Evolutionary conservation across 23 tunicate genomes (phyloP).

Genomic region (Oikopleura vanhoeffeni): DNA sequence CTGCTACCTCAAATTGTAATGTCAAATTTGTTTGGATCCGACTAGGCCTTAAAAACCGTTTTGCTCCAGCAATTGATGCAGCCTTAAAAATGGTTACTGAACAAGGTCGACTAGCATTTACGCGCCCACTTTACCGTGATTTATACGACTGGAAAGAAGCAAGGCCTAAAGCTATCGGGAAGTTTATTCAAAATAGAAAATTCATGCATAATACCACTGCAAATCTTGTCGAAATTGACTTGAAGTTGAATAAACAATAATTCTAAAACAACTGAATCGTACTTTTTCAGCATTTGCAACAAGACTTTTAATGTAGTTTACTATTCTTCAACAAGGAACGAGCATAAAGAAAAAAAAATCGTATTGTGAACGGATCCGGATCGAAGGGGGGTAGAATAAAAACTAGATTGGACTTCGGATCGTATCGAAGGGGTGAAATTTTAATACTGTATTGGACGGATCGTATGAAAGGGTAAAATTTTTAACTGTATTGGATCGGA

Average conservation of each 20-base stretch:
- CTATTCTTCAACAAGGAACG: too few species aligned
- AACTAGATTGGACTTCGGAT: too few species aligned
- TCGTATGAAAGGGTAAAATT: too few species aligned
- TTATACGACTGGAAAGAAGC: conserved; percentile 61
- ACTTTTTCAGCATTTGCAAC: too few species aligned
- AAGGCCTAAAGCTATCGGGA: conserved; percentile 41
- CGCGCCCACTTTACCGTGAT: conserved; percentile 70
- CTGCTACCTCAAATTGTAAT: conserved; percentile 34
- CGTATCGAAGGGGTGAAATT: too few species aligned
- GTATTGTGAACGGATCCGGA: too few species aligned
- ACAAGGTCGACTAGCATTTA: conserved; percentile 87
- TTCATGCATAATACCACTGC: conserved; percentile 77
- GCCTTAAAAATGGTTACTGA: conserved; percentile 63
- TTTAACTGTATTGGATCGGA: too few species aligned
- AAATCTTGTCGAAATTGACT: conserved; percentile 53
- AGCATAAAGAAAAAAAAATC: too few species aligned
- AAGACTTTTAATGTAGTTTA: too few species aligned
- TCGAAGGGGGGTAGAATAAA: too few species aligned
- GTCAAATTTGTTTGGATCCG: conserved; percentile 69
- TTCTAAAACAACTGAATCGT: too few species aligned
- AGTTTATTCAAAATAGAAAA: conserved; percentile 27
- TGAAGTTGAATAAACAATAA: background rate
- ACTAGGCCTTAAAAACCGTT: conserved; percentile 46
- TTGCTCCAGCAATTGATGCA: conserved; percentile 27
- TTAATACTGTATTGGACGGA: too few species aligned